phyloP scores from a whole-genome alignment of 2,888 invertebrate genomes.

The Eutolmus rufibarbis region DNA sequence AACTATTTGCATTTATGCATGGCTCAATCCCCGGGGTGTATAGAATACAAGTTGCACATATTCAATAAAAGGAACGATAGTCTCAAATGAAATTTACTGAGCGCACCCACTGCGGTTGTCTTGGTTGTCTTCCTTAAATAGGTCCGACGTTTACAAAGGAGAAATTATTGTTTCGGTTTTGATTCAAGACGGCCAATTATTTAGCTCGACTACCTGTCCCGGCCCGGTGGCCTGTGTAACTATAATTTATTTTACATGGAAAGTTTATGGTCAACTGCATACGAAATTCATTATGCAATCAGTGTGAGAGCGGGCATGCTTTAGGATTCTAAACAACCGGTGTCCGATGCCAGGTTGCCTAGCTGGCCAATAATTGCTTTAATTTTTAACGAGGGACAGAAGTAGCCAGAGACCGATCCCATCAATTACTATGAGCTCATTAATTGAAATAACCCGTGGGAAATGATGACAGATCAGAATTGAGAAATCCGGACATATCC shows the following conservation, averaged over 20 bases:
- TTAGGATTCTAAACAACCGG: not conserved
- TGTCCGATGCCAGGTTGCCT: not conserved
- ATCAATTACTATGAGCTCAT: not conserved
- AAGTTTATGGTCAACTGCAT: conserved; percentile 22
- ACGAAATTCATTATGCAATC: conserved; percentile 31
- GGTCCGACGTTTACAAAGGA: conserved; percentile 13
- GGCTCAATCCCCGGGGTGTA: not conserved
- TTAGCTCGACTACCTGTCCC: not conserved
- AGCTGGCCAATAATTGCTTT: not conserved
- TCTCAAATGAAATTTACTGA: conserved; percentile 14
- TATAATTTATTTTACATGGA: conserved; percentile 29
- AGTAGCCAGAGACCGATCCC: not conserved
- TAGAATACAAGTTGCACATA: not conserved
- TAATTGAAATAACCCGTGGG: not conserved
- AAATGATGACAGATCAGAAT: not conserved
- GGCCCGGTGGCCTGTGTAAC: not conserved
- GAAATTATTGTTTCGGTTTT: conserved; percentile 16
- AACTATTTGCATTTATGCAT: not conserved
- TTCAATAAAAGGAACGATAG: conserved; percentile 18
- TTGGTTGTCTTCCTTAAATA: conserved; percentile 13
- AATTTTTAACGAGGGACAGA: not conserved
- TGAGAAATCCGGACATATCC: not conserved
- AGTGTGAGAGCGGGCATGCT: not conserved
- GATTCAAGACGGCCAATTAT: conserved; percentile 27
- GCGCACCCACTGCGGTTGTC: not conserved